These are phyloP conservation scores for Pteromalus puparum DNA, from an alignment of 1,140 invertebrate genomes.

Conservation along the genomic window DNA sequence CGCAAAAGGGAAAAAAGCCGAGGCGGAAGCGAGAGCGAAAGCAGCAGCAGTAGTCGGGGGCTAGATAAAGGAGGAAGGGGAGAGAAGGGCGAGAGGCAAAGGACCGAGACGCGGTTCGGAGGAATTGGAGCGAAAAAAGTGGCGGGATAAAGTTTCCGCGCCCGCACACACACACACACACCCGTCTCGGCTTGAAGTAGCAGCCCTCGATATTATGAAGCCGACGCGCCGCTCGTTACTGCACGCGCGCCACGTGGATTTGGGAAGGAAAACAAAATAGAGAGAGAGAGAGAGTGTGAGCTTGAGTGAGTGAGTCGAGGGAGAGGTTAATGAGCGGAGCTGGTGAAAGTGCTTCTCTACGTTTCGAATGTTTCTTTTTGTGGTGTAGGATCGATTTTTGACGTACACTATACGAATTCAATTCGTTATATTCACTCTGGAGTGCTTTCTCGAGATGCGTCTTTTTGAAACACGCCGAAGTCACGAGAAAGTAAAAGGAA, in stretches of 20 bases:
- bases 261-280: background rate
- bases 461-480: background rate
- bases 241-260: background rate
- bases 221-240: constrained; percentile 25
- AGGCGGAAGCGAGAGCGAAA: background rate
- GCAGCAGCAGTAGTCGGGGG: background rate
- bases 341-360: background rate
- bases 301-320: background rate
- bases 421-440: no score
- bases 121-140: constrained; percentile 62
- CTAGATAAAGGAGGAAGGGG: constrained; percentile 1
- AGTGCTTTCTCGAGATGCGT: no score
- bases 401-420: no score
- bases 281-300: background rate
- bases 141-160: constrained; percentile 58
- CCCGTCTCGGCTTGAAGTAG: background rate
- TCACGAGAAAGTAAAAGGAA: background rate
- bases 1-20: constrained; percentile 11
- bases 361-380: background rate
- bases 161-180: background rate
- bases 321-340: constrained; percentile 14
- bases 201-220: constrained; percentile 12
- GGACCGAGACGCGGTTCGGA: constrained; percentile 36
- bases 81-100: constrained; percentile 5
- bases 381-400: no score